Conservation (phyloP, 2,888 invertebrate species). For the Leptinotarsa tumamoca region DNA sequence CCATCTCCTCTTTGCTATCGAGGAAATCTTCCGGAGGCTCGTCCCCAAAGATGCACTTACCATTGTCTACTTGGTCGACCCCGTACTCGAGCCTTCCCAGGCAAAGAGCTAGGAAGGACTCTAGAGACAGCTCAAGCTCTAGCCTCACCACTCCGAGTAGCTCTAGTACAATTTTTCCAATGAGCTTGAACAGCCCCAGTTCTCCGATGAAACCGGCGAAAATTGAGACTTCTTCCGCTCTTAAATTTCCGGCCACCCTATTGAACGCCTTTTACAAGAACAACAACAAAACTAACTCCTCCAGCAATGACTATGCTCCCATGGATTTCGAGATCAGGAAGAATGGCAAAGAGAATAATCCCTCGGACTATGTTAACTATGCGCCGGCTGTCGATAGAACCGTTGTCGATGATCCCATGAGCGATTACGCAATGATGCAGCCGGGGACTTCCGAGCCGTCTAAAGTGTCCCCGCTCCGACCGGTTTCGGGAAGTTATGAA, state of each 20-base stretch:
- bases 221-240: conserved; percentile 45
- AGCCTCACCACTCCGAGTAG: conserved; percentile 71
- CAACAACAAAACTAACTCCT: conserved; percentile 32
- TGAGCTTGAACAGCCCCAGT: conserved; percentile 76
- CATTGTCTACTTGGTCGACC: conserved; percentile 63
- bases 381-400: conserved; percentile 55
- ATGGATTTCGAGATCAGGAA: conserved; percentile 60
- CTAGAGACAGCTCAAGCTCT: conserved; percentile 64
- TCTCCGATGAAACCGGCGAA: conserved; percentile 70
- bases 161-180: conserved; percentile 75
- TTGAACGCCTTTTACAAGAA: conserved; percentile 56
- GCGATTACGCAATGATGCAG: conserved; percentile 70
- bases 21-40: conserved; percentile 64
- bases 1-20: conserved; percentile 51
- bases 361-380: conserved; percentile 63
- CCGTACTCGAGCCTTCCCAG: conserved; percentile 67
- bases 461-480: neutral
- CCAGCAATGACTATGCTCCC: conserved; percentile 57
- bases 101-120: conserved; percentile 60
- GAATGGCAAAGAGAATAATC: conserved; percentile 35
- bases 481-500: conserved; percentile 34
- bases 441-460: conserved; percentile 45
- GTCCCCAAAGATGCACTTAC: conserved; percentile 67
- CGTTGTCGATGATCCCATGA: conserved; percentile 48
- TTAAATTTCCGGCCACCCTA: conserved; percentile 58